These are phyloP conservation scores for Molossus alvarezi DNA, from an alignment of 2,797 vertebrate species.

Conservation along the genomic window DNA sequence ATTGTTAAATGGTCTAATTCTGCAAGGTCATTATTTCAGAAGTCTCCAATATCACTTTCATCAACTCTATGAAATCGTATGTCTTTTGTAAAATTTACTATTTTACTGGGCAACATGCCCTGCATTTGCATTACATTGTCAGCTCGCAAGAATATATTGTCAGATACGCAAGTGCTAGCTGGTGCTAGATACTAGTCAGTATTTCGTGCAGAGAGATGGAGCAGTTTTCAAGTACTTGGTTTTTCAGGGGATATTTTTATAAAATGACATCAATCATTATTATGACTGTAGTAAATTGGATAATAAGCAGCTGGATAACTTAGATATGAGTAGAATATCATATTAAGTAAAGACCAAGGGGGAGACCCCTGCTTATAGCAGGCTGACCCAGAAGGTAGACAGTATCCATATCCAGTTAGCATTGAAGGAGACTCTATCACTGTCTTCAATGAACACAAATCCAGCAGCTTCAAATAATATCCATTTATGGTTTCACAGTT, in stretches of 20 bases:
- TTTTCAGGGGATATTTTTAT: background rate
- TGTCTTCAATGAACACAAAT: background rate
- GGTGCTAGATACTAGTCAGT: background rate
- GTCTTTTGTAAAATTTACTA: conserved; percentile 5
- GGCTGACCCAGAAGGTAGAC: background rate
- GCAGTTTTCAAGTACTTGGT: conserved; percentile 15
- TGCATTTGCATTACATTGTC: background rate
- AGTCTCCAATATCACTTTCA: background rate
- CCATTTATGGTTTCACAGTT: background rate
- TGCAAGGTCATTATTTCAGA: background rate
- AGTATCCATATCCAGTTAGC: background rate
- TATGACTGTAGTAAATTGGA: background rate
- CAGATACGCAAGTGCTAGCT: background rate
- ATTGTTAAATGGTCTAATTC: background rate
- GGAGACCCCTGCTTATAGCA: background rate
- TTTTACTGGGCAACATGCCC: background rate
- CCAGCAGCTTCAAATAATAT: background rate
- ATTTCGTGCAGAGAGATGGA: background rate
- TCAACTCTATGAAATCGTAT: background rate
- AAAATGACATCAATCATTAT: background rate
- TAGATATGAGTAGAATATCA: background rate
- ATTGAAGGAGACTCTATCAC: background rate
- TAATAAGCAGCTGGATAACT: background rate
- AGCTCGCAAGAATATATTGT: background rate
- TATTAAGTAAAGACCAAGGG: background rate